These are phyloP conservation scores for Bubo bubo DNA, from an alignment of 2,113 vertebrate genomes.

Conservation along the genomic window DNA sequence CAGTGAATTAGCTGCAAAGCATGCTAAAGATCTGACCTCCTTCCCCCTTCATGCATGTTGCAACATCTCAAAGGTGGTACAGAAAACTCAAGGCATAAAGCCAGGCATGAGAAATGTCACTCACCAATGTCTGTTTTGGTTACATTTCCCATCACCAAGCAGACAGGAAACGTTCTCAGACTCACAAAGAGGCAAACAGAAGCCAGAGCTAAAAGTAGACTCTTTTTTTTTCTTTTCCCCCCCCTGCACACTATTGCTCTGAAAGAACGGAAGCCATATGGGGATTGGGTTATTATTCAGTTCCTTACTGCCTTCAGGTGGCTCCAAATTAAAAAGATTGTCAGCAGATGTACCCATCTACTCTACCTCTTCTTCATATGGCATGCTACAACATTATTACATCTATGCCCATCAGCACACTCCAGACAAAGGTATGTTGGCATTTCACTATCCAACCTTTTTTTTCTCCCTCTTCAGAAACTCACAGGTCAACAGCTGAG, in stretches of 20 bases:
- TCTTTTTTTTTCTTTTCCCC: background rate
- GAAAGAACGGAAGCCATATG: constrained; percentile 62
- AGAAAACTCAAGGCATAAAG: background rate
- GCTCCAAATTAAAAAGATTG: constrained; percentile 68
- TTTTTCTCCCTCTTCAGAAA: background rate
- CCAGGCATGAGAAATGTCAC: constrained; percentile 38
- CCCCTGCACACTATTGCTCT: background rate
- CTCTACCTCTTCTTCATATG: background rate
- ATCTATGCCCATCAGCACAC: background rate
- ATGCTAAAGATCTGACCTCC: background rate
- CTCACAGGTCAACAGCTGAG: accelerated
- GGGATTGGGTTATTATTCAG: constrained; percentile 57
- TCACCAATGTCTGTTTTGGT: constrained; percentile 8
- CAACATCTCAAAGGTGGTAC: background rate
- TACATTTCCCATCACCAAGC: constrained; percentile 60
- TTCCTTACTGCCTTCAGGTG: constrained; percentile 65
- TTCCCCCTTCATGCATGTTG: background rate
- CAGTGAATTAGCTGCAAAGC: background rate
- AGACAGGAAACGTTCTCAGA: constrained; percentile 64
- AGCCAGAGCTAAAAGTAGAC: constrained; percentile 68
- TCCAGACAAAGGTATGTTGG: background rate
- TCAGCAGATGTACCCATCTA: constrained; percentile 4
- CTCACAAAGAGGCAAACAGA: constrained; percentile 65
- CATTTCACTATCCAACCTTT: background rate
- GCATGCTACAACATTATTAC: background rate